Conservation (phyloP, 2,888 invertebrate species). For the Drosophila glabriapex region DNA sequence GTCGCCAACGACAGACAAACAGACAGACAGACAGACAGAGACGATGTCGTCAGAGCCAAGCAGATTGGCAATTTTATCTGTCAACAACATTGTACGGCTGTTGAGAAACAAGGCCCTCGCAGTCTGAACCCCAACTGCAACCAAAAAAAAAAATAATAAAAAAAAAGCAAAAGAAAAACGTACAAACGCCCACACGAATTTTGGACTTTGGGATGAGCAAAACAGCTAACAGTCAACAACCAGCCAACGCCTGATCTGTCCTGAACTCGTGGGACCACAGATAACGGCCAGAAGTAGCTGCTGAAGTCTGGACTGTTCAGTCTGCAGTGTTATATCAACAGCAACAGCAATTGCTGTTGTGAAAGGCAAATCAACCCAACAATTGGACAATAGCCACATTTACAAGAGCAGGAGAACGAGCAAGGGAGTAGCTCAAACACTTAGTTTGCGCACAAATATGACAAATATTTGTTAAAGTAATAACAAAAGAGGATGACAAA, state of each 20-base stretch:
- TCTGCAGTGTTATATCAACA: conserved; percentile 10
- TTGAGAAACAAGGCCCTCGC: conserved; percentile 37
- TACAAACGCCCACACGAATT: conserved; percentile 66
- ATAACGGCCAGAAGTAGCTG: conserved; percentile 33
- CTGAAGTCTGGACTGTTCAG: not conserved
- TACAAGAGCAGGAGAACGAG: not conserved
- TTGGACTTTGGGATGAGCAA: conserved; percentile 8
- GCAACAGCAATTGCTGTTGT: conserved; percentile 13
- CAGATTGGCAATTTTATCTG: conserved; percentile 80
- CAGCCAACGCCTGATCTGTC: conserved; percentile 34
- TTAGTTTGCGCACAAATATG: not conserved
- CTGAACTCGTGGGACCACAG: conserved; percentile 36
- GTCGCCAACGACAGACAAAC: conserved; percentile 57
- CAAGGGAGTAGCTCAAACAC: not conserved
- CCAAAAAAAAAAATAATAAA: not conserved
- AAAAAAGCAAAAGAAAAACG: conserved; percentile 1
- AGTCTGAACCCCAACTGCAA: conserved; percentile 6
- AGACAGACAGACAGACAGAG: conserved; percentile 15
- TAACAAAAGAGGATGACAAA: not conserved
- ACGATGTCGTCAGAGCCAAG: conserved; percentile 53
- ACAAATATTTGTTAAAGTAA: not conserved
- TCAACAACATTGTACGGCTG: conserved; percentile 77
- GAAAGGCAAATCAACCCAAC: conserved; percentile 49
- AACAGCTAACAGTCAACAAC: not conserved
- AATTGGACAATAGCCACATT: not conserved